phyloP scores from a whole-genome alignment of 92 coral and sea anemone genomes.

The Phymanthus crucifer region DNA sequence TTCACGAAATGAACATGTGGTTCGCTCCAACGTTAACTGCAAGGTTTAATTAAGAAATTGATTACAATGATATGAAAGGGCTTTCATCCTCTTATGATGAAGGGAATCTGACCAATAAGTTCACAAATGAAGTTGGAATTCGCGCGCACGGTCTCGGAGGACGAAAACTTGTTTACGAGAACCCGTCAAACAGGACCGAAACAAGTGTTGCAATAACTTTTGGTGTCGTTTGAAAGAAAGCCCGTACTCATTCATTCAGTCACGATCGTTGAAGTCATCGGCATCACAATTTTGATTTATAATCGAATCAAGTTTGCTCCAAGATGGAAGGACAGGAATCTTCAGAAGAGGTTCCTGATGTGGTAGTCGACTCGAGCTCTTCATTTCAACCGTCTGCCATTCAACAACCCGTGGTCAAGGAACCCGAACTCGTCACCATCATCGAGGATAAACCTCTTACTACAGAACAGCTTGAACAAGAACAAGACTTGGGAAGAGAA shows the following conservation, averaged over 20 bases:
- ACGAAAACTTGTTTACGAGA: constrained; percentile 4
- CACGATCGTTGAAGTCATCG: background rate
- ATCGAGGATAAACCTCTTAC: constrained; percentile 65
- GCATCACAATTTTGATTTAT: background rate
- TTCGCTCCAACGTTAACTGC: background rate
- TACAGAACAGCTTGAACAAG: constrained; percentile 66
- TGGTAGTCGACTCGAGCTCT: background rate
- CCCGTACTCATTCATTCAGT: background rate
- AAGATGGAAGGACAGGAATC: background rate
- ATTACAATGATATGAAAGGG: background rate
- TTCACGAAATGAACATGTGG: background rate
- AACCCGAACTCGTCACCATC: constrained; percentile 71
- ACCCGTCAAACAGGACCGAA: constrained; percentile 7
- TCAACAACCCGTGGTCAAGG: constrained; percentile 44
- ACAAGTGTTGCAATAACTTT: background rate
- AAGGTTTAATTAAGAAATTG: too few relatives aligned
- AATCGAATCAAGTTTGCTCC: background rate
- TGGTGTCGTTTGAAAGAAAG: background rate
- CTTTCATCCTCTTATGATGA: background rate
- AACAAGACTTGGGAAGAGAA: constrained; percentile 46
- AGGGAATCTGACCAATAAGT: background rate
- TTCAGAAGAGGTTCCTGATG: background rate
- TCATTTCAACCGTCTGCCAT: background rate
- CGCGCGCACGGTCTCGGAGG: background rate
- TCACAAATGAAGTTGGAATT: background rate